Conservation (phyloP, 2,113 vertebrate species). For the Gavialis gangeticus region DNA sequence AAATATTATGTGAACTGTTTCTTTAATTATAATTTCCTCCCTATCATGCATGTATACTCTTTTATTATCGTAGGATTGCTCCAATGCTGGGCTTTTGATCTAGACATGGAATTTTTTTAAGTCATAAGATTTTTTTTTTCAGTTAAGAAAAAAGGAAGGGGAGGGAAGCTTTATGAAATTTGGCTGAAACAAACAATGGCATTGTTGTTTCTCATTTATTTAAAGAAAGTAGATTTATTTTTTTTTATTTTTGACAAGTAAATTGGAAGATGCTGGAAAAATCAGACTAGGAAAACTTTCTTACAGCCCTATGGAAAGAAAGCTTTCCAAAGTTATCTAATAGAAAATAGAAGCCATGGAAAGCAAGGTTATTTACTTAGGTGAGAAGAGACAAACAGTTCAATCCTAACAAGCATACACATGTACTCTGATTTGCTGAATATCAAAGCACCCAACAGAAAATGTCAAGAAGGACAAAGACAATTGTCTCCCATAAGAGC, state of each 20-base stretch:
- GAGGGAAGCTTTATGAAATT: neutral
- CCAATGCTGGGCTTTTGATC: neutral
- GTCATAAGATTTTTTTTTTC: neutral
- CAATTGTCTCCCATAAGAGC: neutral
- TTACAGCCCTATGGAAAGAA: neutral
- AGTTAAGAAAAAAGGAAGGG: neutral
- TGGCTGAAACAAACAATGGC: neutral
- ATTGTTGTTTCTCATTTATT: neutral
- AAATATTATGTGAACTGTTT: neutral
- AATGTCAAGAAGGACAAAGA: constrained; percentile 1
- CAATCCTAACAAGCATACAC: neutral
- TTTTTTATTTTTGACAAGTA: neutral
- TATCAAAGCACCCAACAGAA: constrained; percentile 14
- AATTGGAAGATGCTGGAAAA: neutral
- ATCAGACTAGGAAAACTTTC: neutral
- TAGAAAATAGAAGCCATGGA: neutral
- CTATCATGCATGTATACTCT: neutral
- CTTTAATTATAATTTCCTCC: neutral
- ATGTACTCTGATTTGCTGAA: neutral
- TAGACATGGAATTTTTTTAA: constrained; percentile 10
- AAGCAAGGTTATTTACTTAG: constrained; percentile 25
- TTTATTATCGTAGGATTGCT: neutral
- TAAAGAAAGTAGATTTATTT: constrained; percentile 11
- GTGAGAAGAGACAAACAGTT: constrained; percentile 8
- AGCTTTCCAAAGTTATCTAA: constrained; percentile 5